Evolutionary conservation across 2,797 vertebrate species (phyloP), one percentile per base, ranked within the genome.

Genomic region (Picus viridis): DNA sequence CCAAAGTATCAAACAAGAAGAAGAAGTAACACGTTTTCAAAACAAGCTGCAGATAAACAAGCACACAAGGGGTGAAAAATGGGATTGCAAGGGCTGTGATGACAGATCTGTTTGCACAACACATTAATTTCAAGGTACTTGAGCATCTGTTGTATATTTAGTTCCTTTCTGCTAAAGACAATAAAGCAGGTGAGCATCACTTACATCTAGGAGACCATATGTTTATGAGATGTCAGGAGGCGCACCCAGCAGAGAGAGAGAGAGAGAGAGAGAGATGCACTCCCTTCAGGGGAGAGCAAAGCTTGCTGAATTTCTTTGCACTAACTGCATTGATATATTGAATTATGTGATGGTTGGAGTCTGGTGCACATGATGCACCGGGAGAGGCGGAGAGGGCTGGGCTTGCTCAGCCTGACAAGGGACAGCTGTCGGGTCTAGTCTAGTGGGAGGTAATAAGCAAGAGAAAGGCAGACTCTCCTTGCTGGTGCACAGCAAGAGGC

Each of bases 31-130:
- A 74, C 53, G 26, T 65, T 92, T 91, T 88, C 80, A 89, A 93
- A 95, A 88, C 20, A 76, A 63, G 53, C 81, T 82, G 53, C 53
- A 94, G 92, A 83, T 84, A 81, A 92, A 90, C 68, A 88, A 54
- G 62, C 9, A 68, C 36, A 89, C 64, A 91, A 86, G 72, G 89
- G 80, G 90, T 93, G 95, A 96, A 87, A 95, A 92, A 86, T 71
- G 53, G 76, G 77, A 67, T 61, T 91, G 59, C 75, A 93, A 89
- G 49, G 59, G 5, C 75, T 67, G 88, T 11, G 64, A 86, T 88
- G 95, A 92, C 67, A 85, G 84, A 77, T 95, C 68, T 88, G 81
- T 91, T 95, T 90, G 72, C 75, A 76, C 84, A 88, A 92, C 76
- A 82, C 78, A 61, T 91, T 89, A 59, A 75, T 91, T 90, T 92